Evolutionary conservation across 2,797 vertebrate species (phyloP).

Genomic region (Austrolebias charrua): DNA sequence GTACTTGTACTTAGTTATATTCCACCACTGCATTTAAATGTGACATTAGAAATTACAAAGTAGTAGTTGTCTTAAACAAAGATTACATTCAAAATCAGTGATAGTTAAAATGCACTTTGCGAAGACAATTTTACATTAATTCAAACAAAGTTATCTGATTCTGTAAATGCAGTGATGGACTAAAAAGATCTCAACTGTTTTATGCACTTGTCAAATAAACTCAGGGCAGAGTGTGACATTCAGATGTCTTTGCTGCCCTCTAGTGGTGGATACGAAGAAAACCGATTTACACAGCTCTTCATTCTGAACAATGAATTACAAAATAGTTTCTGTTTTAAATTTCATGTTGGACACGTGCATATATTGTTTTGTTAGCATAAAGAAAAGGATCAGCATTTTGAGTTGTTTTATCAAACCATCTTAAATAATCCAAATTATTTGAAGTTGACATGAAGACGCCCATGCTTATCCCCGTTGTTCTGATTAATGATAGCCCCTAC

Average conservation of each 20-base stretch:
- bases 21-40: too few species aligned
- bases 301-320: neutral
- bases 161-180: neutral
- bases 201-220: neutral
- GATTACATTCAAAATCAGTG: too few species aligned
- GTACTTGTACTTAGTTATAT: too few species aligned
- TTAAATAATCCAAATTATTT: neutral
- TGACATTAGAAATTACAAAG: too few species aligned
- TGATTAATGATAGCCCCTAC: slow-evolving; percentile 44
- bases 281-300: neutral
- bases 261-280: slow-evolving; percentile 35
- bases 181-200: too few species aligned
- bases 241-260: slow-evolving; percentile 61
- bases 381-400: too few species aligned
- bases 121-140: neutral
- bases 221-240: too few species aligned
- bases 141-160: neutral
- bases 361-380: too few species aligned
- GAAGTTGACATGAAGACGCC: neutral
- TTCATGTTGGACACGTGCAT: neutral
- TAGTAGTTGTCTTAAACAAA: too few species aligned
- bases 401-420: too few species aligned
- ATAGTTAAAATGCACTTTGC: neutral
- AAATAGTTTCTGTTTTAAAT: neutral
- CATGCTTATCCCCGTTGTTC: neutral